Base-by-base conservation (phyloP, 1,140 invertebrate species). In the Tetragnatha versicolor region DNA sequence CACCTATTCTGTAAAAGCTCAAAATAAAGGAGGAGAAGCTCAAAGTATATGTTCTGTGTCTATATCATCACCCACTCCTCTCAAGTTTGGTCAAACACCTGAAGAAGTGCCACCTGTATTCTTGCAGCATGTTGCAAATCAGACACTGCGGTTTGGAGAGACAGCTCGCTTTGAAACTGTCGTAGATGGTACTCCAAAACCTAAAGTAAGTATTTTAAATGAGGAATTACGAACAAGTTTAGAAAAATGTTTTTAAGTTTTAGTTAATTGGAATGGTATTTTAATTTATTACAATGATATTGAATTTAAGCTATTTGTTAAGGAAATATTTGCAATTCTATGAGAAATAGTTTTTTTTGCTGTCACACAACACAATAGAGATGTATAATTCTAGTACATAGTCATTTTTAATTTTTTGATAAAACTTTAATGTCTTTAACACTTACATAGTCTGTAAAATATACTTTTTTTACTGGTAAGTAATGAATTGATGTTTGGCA, bases 1-100 rank as follows among this genome's bases (percentile, higher is more conserved):
- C 3, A 93, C 92, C 51, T 99, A 98, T 86, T 98, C 96, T 0
- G 97, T 96, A 83, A 93, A 98, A 17, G 94, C 96, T 12, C 97
- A 98, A 84, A 99, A 99, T 85, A 89, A 92, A 3, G 93, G 92
- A 42, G 98, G 98, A n/a, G 92, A 93, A 81, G 92, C 91, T 0
- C 93, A 93, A 83, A 92, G 92, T 82, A 93, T 93, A 79, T 91
- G 92, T 0, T 91, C 92, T 80, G 83, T 94, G 3, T 92, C 92
- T 49, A 91, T 93, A 0, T 91, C 31, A 31, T 33, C 77, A 35
- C 33, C 78, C 17, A 31, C 31, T 27, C 83, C 82, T 69, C 31
- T 77, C 2, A 75, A 66, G 9, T 72, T 73, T 20, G 37, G 33
- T 6, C 45, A 60, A 20, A 42, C 17, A 35, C 75, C 79, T 3